These are phyloP conservation scores for Gymnobelideus leadbeateri DNA, from an alignment of 2,113 vertebrate species.

Conservation along the genomic window DNA sequence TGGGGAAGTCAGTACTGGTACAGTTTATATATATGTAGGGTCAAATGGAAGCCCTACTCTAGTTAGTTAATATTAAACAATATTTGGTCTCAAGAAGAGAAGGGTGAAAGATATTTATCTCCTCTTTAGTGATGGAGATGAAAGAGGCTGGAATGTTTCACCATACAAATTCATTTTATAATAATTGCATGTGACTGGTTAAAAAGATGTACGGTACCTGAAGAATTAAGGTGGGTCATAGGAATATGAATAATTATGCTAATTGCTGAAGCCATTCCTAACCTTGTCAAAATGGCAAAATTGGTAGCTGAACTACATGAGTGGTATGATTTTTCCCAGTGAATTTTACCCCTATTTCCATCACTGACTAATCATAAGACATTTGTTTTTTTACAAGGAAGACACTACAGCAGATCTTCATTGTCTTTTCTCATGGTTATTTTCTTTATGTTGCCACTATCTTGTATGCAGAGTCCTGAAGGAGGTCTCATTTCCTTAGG, in stretches of 20 bases:
- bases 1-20: not conserved
- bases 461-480: no score
- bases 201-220: no score
- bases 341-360: not conserved
- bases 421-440: not conserved
- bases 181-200: no score
- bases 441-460: not conserved
- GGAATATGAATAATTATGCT: not conserved
- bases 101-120: not conserved
- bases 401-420: not conserved
- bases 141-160: not conserved
- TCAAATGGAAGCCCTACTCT: no score
- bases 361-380: not conserved
- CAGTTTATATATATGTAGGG: no score
- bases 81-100: no score
- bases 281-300: not conserved
- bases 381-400: not conserved
- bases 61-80: no score
- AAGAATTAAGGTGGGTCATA: not conserved
- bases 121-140: not conserved
- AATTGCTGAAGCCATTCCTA: not conserved
- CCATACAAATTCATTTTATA: not conserved
- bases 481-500: not conserved
- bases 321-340: not conserved
- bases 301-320: not conserved